phyloP scores from a whole-genome alignment of 1,140 invertebrate genomes.

The Mercenaria mercenaria region DNA sequence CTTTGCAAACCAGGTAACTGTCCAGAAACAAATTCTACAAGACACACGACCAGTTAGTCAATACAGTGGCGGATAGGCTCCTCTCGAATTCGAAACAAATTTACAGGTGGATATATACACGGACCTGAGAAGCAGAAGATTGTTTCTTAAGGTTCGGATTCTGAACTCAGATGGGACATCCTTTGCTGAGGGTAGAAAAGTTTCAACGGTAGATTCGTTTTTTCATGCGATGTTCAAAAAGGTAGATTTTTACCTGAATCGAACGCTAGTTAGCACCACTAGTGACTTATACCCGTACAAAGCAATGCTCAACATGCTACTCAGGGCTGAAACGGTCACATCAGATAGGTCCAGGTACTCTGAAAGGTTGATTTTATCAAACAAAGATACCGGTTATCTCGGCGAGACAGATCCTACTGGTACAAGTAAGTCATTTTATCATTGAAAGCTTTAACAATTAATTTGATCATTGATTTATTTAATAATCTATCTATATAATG shows the following conservation, averaged over 20 bases:
- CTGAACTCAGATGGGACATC: not conserved
- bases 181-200: not conserved
- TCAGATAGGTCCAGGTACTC: not conserved
- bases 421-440: not conserved
- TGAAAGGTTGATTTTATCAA: not conserved
- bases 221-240: conserved; percentile 6
- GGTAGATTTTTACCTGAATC: not conserved
- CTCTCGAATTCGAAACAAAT: not conserved
- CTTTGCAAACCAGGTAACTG: not conserved
- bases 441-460: too few relatives aligned
- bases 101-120: not conserved
- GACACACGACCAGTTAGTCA: not conserved
- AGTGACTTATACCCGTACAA: not conserved
- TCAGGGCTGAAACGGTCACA: not conserved
- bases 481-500: too few relatives aligned
- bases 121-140: not conserved
- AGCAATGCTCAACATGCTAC: not conserved
- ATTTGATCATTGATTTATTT: too few relatives aligned
- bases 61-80: not conserved
- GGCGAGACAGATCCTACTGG: not conserved
- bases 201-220: not conserved
- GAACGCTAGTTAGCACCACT: not conserved
- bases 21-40: not conserved
- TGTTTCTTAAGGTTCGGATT: not conserved
- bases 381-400: not conserved